Evolutionary conservation across 2,888 invertebrate species (phyloP).

Genomic region (Eupithecia subumbrata): DNA sequence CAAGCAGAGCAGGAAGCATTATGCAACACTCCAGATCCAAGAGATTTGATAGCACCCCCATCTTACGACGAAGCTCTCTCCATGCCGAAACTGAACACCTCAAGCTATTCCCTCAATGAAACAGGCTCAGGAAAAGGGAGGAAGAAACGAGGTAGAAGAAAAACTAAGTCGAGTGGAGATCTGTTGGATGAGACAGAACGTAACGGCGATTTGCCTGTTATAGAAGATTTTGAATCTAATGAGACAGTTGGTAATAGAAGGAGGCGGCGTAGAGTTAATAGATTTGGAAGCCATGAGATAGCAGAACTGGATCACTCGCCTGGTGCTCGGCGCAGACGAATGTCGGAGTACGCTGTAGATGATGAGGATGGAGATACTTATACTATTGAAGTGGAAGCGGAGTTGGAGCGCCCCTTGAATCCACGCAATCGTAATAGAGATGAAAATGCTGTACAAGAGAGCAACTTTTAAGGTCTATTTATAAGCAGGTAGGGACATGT

Average conservation of each 20-base stretch:
- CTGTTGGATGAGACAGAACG: slow-evolving; percentile 76
- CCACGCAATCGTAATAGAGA: slow-evolving; percentile 64
- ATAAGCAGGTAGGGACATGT: background rate
- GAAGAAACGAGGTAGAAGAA: slow-evolving; percentile 72
- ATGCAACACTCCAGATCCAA: slow-evolving; percentile 86
- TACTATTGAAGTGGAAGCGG: slow-evolving; percentile 69
- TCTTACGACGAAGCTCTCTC: slow-evolving; percentile 90
- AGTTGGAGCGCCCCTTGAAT: slow-evolving; percentile 63
- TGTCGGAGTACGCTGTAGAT: slow-evolving; percentile 67
- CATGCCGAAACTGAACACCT: slow-evolving; percentile 87
- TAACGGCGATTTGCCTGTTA: slow-evolving; percentile 67
- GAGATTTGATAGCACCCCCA: slow-evolving; percentile 88
- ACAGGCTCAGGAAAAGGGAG: slow-evolving; percentile 72
- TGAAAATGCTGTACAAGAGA: slow-evolving; percentile 76
- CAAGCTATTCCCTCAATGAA: slow-evolving; percentile 83
- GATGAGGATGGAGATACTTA: slow-evolving; percentile 55
- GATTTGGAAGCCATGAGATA: slow-evolving; percentile 78
- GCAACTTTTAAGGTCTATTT: slow-evolving; percentile 61
- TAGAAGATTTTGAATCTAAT: slow-evolving; percentile 66
- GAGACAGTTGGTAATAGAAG: slow-evolving; percentile 60
- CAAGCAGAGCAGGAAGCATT: slow-evolving; percentile 81
- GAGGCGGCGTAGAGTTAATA: slow-evolving; percentile 60
- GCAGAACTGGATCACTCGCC: slow-evolving; percentile 76
- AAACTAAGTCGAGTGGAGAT: slow-evolving; percentile 81
- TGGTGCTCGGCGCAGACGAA: slow-evolving; percentile 70